Percentiles rank a stretch among this genome's conserved stretches.
These are phyloP conservation scores for Megaleporinus macrocephalus DNA, from an alignment of 2,113 vertebrate genomes.

Conservation along the genomic window DNA sequence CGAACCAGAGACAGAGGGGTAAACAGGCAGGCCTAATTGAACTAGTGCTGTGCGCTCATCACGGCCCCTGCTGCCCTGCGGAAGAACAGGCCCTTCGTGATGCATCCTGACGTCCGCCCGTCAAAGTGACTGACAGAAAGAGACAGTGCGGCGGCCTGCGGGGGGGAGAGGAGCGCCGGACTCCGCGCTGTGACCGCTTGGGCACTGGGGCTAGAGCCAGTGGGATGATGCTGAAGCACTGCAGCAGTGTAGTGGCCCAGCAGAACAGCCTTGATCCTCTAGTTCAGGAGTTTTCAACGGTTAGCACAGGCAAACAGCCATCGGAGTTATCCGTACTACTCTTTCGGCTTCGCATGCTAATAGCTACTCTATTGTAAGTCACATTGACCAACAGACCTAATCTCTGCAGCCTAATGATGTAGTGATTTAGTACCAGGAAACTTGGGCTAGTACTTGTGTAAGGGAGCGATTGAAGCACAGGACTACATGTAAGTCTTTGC, in stretches of 20 bases:
- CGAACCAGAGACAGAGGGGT: not conserved
- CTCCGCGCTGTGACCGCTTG: constrained; percentile 49
- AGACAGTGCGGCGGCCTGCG: constrained; percentile 34
- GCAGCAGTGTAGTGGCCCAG: not conserved
- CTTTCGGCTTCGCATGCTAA: not conserved
- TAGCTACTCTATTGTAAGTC: not conserved
- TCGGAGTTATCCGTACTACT: not conserved
- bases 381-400: not conserved
- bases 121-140: constrained; percentile 47
- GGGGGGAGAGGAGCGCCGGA: constrained; percentile 22
- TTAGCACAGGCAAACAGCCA: constrained; percentile 4
- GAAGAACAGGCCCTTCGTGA: constrained; percentile 41
- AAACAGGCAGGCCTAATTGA: constrained; percentile 21
- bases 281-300: not conserved
- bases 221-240: not conserved
- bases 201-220: constrained; percentile 8
- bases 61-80: constrained; percentile 14
- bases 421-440: no score
- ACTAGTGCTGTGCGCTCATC: not conserved
- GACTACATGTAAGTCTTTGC: no score
- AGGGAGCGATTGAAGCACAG: no score
- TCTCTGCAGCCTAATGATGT: not conserved
- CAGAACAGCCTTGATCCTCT: not conserved
- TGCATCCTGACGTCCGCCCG: constrained; percentile 25
- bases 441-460: no score